Conservation (phyloP, 2,113 vertebrate genomes). For the Climacteris rufus region DNA sequence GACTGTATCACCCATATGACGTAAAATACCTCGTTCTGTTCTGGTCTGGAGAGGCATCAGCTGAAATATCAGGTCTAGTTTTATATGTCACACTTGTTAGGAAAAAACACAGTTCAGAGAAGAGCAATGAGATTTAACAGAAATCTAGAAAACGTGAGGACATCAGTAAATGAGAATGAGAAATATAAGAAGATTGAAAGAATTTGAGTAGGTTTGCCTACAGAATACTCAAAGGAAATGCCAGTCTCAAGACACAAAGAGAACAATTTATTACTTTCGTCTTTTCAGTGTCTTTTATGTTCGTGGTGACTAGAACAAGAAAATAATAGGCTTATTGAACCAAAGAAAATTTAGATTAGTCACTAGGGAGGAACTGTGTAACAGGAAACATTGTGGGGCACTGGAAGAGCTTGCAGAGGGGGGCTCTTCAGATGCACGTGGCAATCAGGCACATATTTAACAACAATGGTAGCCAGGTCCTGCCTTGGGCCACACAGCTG, state of each 20-base stretch:
- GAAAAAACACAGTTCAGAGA: not conserved
- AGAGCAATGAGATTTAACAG: not conserved
- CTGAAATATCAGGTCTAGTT: not conserved
- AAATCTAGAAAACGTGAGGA: not conserved
- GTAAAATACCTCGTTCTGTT: not conserved
- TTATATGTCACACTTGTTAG: not conserved
- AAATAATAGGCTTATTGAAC: not conserved
- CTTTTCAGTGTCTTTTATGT: not conserved
- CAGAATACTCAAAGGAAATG: not conserved
- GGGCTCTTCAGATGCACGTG: not conserved
- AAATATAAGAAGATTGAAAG: not conserved
- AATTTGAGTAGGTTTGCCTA: not conserved
- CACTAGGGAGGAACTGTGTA: not conserved
- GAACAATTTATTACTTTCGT: not conserved
- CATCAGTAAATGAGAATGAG: not conserved
- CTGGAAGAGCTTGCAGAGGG: not conserved
- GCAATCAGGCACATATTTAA: not conserved
- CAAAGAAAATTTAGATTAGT: not conserved
- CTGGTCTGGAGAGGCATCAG: not conserved
- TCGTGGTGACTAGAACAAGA: not conserved
- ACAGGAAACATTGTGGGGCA: not conserved
- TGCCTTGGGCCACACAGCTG: not conserved
- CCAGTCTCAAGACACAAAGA: not conserved
- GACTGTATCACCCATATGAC: not conserved
- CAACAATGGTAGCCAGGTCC: not conserved